Percentiles rank a stretch among this genome's conserved stretches.
phyloP scores from a whole-genome alignment of 1,140 invertebrate genomes.

The Calephelis nemesis region DNA sequence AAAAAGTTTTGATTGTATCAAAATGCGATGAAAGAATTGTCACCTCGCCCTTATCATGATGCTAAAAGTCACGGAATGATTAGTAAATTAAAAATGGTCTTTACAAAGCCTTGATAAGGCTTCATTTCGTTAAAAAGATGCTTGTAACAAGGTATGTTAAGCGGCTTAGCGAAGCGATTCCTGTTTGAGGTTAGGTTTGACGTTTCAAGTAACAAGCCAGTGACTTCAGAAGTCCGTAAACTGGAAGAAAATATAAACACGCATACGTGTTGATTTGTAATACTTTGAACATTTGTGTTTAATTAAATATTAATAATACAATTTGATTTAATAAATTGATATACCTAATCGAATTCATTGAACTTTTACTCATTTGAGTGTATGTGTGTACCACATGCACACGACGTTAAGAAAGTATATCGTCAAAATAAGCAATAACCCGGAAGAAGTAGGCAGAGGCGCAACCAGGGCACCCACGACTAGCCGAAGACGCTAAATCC shows the following conservation, averaged over 20 bases:
- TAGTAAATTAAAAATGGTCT: conserved; percentile 25
- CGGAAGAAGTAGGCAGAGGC: too few relatives aligned
- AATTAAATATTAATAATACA: neutral
- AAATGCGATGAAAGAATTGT: conserved; percentile 71
- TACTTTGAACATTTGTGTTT: neutral
- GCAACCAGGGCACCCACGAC: too few relatives aligned
- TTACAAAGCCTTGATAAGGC: conserved; percentile 36
- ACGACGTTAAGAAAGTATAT: too few relatives aligned
- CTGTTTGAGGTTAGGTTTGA: conserved; percentile 63
- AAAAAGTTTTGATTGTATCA: conserved; percentile 73
- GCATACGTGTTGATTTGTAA: neutral
- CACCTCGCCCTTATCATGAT: conserved; percentile 69
- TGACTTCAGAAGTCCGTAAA: conserved; percentile 18
- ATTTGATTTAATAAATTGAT: too few relatives aligned
- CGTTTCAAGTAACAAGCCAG: conserved; percentile 56
- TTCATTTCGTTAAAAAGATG: conserved; percentile 30
- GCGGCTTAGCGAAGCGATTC: conserved; percentile 65
- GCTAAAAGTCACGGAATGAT: conserved; percentile 63
- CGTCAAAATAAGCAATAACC: too few relatives aligned
- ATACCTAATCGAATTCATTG: too few relatives aligned
- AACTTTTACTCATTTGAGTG: too few relatives aligned
- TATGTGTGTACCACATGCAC: too few relatives aligned
- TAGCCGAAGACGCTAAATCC: too few relatives aligned
- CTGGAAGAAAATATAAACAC: conserved; percentile 3
- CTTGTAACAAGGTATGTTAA: conserved; percentile 56